Evolutionary conservation across 1,140 invertebrate genomes (phyloP).

Genomic region (Drosophila simulans): DNA sequence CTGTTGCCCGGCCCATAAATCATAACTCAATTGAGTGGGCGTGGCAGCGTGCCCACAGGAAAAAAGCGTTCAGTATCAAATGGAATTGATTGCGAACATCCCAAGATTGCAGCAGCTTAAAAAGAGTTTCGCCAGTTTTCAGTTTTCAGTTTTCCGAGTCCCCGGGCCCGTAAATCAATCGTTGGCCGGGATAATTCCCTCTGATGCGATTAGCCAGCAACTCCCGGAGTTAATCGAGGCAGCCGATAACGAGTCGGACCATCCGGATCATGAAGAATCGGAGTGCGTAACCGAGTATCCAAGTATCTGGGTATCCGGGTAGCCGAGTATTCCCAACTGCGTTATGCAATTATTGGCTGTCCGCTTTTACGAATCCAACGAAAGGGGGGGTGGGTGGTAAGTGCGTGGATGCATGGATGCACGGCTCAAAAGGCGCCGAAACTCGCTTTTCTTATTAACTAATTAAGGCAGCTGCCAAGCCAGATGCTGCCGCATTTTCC

Average conservation of each 20-base stretch:
- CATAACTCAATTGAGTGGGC: conserved; percentile 52
- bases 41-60: not conserved
- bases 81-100: conserved; percentile 42
- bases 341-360: conserved; percentile 4
- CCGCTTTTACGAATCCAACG: not conserved
- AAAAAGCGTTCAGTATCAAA: conserved; percentile 4
- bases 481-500: conserved; percentile 40
- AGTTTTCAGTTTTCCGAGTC: too few species aligned
- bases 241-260: not conserved
- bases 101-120: conserved; percentile 45
- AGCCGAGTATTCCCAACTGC: not conserved
- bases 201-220: conserved; percentile 38
- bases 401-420: conserved; percentile 1
- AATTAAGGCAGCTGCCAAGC: conserved; percentile 46
- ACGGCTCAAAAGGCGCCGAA: not conserved
- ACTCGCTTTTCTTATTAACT: conserved; percentile 30
- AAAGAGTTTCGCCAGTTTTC: not conserved
- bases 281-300: too few species aligned
- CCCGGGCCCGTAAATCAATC: conserved; percentile 35
- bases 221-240: conserved; percentile 18
- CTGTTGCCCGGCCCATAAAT: conserved; percentile 61
- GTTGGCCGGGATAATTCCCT: conserved; percentile 36
- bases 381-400: not conserved
- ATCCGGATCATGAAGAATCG: too few species aligned
- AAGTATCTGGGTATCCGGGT: not conserved